These are phyloP conservation scores for Drosophila gunungcola DNA, from an alignment of 1,140 invertebrate genomes.

Conservation along the genomic window DNA sequence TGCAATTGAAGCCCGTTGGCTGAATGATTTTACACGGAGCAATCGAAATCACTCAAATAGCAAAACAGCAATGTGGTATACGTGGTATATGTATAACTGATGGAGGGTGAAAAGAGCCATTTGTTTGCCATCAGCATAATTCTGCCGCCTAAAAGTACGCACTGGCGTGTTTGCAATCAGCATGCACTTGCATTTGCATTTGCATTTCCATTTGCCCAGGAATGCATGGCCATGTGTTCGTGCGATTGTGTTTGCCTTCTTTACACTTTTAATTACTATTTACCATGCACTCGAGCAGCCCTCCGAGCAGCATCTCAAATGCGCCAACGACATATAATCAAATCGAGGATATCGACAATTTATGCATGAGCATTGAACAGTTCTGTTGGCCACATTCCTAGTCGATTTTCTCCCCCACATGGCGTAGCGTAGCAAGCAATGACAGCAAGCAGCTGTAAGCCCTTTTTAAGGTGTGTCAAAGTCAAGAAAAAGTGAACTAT, in stretches of 20 bases:
- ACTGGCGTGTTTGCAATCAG: constrained; percentile 33
- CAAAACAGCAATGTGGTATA: constrained; percentile 20
- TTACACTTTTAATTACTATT: constrained; percentile 83
- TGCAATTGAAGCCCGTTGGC: constrained; percentile 32
- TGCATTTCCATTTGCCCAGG: constrained; percentile 52
- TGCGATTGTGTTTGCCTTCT: constrained; percentile 68
- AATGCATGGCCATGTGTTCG: background rate
- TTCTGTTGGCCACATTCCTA: constrained; percentile 21
- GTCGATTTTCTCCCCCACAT: constrained; percentile 11
- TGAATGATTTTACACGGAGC: background rate
- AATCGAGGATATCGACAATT: constrained; percentile 72
- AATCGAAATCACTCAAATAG: constrained; percentile 24
- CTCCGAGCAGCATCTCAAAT: constrained; percentile 39
- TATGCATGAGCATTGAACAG: constrained; percentile 22
- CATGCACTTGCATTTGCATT: constrained; percentile 33
- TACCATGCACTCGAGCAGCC: constrained; percentile 70
- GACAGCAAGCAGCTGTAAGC: constrained; percentile 1
- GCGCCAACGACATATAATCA: constrained; percentile 53
- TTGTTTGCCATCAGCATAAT: constrained; percentile 72
- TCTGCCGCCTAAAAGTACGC: constrained; percentile 57
- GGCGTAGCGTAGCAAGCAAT: too few relatives aligned
- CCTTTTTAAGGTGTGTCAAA: constrained; percentile 30
- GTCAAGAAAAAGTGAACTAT: constrained; percentile 39
- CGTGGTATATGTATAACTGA: constrained; percentile 13
- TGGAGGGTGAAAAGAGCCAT: constrained; percentile 24